These are phyloP conservation scores for Anniella stebbinsi DNA, from an alignment of 2,797 vertebrate genomes.

Conservation along the genomic window DNA sequence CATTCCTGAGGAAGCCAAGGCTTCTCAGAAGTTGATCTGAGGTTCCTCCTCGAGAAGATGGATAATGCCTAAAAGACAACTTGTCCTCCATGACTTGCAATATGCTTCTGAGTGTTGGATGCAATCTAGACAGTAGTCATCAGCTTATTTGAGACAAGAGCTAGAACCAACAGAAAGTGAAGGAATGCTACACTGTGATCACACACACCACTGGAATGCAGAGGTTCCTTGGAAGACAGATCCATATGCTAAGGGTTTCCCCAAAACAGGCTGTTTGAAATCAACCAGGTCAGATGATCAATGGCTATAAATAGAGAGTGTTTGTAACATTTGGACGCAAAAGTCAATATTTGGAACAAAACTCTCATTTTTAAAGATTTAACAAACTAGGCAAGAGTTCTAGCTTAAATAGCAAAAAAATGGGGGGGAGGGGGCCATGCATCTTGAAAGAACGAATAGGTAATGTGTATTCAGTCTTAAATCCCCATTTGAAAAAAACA, in stretches of 20 bases:
- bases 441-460: neutral
- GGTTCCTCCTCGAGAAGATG: neutral
- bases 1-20: neutral
- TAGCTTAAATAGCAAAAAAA: neutral
- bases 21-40: neutral
- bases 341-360: neutral
- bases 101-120: neutral
- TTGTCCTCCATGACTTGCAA: neutral
- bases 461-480: neutral
- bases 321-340: neutral
- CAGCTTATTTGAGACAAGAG: neutral
- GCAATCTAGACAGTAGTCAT: neutral
- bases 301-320: neutral
- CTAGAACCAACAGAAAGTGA: no score
- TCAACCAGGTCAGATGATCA: neutral
- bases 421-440: no score
- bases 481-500: no score
- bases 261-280: neutral
- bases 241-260: neutral
- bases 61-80: neutral
- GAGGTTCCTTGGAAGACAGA: neutral
- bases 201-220: no score
- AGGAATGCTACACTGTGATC: no score
- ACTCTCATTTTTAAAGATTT: neutral
- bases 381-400: neutral